These are phyloP conservation scores for Synergus gifuensis DNA, from an alignment of 2,888 invertebrate genomes.

Conservation along the genomic window DNA sequence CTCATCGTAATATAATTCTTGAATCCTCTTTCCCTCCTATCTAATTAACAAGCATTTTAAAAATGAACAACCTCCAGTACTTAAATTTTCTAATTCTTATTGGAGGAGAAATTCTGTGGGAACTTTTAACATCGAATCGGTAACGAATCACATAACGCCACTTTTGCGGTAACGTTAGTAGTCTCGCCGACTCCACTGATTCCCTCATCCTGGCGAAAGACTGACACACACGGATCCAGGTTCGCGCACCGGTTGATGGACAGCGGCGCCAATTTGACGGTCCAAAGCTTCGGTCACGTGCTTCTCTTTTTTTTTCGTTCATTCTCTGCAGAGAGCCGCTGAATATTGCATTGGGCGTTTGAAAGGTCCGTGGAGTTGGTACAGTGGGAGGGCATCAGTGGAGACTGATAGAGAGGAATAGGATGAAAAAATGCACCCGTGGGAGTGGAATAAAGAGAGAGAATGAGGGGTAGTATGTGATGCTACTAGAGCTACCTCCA, in stretches of 20 bases:
- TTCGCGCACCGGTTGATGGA: conserved; percentile 73
- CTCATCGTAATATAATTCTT: no score
- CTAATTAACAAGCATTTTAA: background rate
- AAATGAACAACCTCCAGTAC: background rate
- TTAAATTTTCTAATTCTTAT: background rate
- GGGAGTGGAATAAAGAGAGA: conserved; percentile 46
- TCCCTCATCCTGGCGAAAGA: conserved; percentile 50
- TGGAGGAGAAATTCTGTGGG: background rate
- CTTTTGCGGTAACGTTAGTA: conserved; percentile 2
- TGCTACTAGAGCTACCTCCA: conserved; percentile 58
- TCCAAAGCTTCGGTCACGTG: conserved; percentile 73
- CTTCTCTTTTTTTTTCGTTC: conserved; percentile 61
- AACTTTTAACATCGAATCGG: background rate
- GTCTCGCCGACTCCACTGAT: background rate
- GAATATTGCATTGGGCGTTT: conserved; percentile 77
- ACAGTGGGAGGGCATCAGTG: conserved; percentile 38
- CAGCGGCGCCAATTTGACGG: conserved; percentile 78
- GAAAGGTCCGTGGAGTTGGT: conserved; percentile 65
- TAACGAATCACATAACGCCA: background rate
- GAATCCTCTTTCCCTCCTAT: no score
- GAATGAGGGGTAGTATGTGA: conserved; percentile 56
- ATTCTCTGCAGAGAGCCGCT: conserved; percentile 67
- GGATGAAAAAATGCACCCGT: conserved; percentile 48
- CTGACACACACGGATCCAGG: conserved; percentile 56
- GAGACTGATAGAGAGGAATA: conserved; percentile 53